Evolutionary conservation across 2,797 vertebrate species (phyloP).

Genomic region (Balearica regulorum): DNA sequence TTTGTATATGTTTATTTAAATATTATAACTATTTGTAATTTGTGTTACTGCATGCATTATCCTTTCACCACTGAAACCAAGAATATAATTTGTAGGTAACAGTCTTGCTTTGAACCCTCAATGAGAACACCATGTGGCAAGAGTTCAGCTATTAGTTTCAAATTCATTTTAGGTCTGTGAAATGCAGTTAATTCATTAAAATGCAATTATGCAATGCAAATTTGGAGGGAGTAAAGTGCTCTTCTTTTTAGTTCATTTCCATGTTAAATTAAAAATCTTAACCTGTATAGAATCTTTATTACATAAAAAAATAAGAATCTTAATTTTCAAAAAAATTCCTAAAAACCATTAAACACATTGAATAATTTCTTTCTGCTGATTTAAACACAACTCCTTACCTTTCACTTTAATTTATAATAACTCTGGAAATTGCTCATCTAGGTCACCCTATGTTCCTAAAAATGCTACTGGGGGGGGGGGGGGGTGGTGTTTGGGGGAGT

Average conservation of each 20-base stretch:
- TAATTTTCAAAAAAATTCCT: neutral
- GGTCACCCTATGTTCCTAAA: neutral
- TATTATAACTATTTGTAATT: neutral
- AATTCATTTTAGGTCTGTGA: neutral
- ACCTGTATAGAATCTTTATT: neutral
- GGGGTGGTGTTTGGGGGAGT: too few species aligned
- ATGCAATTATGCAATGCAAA: constrained; percentile 32
- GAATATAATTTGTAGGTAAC: neutral
- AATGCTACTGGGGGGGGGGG: fast-evolving
- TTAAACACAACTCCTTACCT: neutral
- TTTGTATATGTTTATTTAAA: neutral
- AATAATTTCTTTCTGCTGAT: neutral
- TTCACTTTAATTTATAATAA: neutral
- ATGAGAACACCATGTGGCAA: neutral
- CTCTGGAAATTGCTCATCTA: neutral
- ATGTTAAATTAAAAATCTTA: constrained; percentile 1
- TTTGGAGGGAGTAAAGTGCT: neutral
- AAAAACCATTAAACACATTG: neutral
- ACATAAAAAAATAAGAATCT: neutral
- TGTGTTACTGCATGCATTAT: neutral
- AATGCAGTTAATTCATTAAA: constrained; percentile 18
- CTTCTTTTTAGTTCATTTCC: neutral
- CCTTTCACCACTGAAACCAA: neutral
- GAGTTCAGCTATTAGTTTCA: constrained; percentile 7
- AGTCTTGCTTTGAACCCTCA: neutral